A percentile compares a stretch with the other conserved stretches of the same genome.
Conservation (phyloP, 2,888 invertebrate genomes). For the Tenthredo notha region DNA sequence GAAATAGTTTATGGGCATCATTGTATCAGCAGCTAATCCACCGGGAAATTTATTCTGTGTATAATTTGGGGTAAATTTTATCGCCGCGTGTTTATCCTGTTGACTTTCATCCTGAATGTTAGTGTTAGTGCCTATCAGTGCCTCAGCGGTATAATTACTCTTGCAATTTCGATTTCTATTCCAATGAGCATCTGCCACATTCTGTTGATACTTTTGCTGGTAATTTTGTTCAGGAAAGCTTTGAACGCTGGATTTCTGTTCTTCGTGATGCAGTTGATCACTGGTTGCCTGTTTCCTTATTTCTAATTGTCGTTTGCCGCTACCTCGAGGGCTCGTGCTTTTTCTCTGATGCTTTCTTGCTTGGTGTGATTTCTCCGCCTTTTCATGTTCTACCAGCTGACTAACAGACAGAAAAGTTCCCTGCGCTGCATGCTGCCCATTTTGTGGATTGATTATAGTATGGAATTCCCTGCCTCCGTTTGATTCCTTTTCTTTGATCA, state of each 20-base stretch:
- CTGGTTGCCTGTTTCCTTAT: constrained; percentile 68
- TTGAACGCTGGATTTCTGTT: constrained; percentile 66
- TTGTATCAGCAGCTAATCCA: constrained; percentile 68
- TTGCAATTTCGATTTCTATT: constrained; percentile 74
- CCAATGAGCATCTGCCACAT: constrained; percentile 74
- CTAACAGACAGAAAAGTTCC: constrained; percentile 82
- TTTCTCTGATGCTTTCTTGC: constrained; percentile 74
- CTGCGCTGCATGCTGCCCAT: constrained; percentile 73
- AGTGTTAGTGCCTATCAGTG: constrained; percentile 72
- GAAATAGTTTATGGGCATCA: constrained; percentile 75
- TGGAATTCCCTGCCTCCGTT: constrained; percentile 71
- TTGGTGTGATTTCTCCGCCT: constrained; percentile 73
- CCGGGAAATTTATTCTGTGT: constrained; percentile 73
- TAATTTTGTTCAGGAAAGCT: constrained; percentile 64
- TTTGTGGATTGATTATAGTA: constrained; percentile 73
- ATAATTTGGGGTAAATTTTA: constrained; percentile 74
- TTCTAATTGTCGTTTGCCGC: constrained; percentile 73
- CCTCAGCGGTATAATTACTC: constrained; percentile 78
- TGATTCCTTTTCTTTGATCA: constrained; percentile 70
- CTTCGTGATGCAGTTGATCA: constrained; percentile 71
- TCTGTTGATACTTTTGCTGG: constrained; percentile 65
- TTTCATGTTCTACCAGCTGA: constrained; percentile 82
- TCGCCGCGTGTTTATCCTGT: constrained; percentile 72
- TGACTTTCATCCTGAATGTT: constrained; percentile 68
- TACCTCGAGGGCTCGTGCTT: constrained; percentile 70